Evolutionary conservation across 2,113 vertebrate genomes (phyloP).

Genomic region (Dunckerocampus dactyliophorus): DNA sequence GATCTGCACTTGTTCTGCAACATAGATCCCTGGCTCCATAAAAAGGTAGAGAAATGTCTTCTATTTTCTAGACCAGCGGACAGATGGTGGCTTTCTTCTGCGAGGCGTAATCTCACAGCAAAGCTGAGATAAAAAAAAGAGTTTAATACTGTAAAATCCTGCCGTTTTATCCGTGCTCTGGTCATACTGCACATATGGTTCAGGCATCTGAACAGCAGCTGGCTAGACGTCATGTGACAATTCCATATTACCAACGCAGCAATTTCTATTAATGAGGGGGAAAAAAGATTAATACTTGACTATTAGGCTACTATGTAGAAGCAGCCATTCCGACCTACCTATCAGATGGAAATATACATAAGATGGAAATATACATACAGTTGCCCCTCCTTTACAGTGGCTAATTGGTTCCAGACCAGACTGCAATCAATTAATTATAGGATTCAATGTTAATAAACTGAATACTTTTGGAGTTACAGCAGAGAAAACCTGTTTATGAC

Average conservation of each 20-base stretch:
- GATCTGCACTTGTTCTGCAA: constrained; percentile 26
- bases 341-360: no score
- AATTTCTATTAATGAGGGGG: constrained; percentile 1
- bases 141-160: constrained; percentile 77
- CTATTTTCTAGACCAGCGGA: constrained; percentile 58
- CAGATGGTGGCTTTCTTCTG: constrained; percentile 82
- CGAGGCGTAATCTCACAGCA: constrained; percentile 78
- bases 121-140: constrained; percentile 84
- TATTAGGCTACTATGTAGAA: constrained; percentile 1
- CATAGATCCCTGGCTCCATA: constrained; percentile 30
- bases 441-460: no score
- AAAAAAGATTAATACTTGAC: not conserved
- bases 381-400: no score
- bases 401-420: no score
- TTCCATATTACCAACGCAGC: not conserved
- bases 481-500: no score
- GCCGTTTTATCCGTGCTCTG: constrained; percentile 74
- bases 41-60: constrained; percentile 48
- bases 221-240: constrained; percentile 28
- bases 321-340: not conserved
- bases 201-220: constrained; percentile 69
- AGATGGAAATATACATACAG: no score
- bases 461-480: no score
- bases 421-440: no score
- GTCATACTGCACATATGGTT: constrained; percentile 75